Percentiles rank a stretch among this genome's conserved stretches.
Evolutionary conservation across 2,113 vertebrate species (phyloP).

Genomic region (Nyctereutes procyonoides): DNA sequence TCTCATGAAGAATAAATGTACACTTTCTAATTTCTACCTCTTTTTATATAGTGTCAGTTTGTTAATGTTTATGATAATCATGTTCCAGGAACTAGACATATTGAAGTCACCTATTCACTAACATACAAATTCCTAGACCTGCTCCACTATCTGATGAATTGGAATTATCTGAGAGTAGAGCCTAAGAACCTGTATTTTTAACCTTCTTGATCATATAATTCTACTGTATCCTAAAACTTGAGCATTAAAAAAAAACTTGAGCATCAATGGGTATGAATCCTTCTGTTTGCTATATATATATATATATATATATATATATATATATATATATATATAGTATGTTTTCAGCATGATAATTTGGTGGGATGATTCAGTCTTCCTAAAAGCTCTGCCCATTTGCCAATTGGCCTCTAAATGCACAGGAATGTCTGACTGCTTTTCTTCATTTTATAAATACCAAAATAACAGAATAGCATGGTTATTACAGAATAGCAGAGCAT

Average conservation of each 20-base stretch:
- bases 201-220: not conserved
- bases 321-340: not conserved
- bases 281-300: not conserved
- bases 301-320: not conserved
- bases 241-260: not conserved
- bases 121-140: not conserved
- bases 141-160: not conserved
- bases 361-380: not conserved
- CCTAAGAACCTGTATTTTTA: not conserved
- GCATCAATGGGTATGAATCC: not conserved
- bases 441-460: not conserved
- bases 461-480: not conserved
- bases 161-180: not conserved
- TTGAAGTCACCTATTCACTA: not conserved
- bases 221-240: not conserved
- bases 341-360: not conserved
- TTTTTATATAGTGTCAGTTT: not conserved
- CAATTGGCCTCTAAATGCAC: not conserved
- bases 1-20: not conserved
- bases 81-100: not conserved
- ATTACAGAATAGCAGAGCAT: not conserved
- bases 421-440: not conserved
- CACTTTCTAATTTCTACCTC: slow-evolving; percentile 15
- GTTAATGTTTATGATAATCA: not conserved
- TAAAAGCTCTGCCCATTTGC: not conserved